Evolutionary conservation across 2,797 vertebrate species (phyloP), one percentile per base, ranked within the genome.

Genomic region (Melanotaenia parkinsoni): DNA sequence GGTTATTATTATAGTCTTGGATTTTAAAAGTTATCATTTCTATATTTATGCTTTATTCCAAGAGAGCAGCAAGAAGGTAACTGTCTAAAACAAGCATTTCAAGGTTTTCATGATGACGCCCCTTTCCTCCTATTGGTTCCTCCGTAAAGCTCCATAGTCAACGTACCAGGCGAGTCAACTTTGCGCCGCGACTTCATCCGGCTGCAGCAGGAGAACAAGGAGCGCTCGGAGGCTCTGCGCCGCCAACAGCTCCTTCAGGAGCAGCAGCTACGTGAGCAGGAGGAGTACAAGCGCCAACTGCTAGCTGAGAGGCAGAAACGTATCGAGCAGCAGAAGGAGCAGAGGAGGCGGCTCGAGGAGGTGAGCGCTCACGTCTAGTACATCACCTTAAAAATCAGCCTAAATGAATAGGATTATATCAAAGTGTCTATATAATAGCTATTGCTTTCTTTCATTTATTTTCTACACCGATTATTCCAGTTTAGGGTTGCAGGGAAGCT

Each of bases 201-300:
- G 20, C 93, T 98, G 60, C 97, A 98, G 93, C 96, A 97, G 91
- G 96, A 97, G 88, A 97, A 97, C 87, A 97, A 97, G 90, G 96
- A 96, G 89, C 94, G 96, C 5, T 96, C 96, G 0, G 96, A 97
- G 75, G 96, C 96, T 0, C 88, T 96, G 20, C 95, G 95, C 32
- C 93, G 95, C 64, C 96, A 96, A 81, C 96, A 95, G 85, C 95
- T 94, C 76, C 95, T 95, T 59, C 94, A 95, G 92, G 95, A 94
- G 12, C 95, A 96, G 78, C 96, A 96, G 86, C 95, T 96, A 40
- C 89, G 96, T 0, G 96, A 97, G 88, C 96, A 96, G 0, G 96
- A 98, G 93, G 97, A 97, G 11, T 97, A 96, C 90, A 96, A 96
- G 83, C 89, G 96, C 5, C 96, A 97, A 68, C 94, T 97, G 2